Percentiles rank a stretch among this genome's conserved stretches.
Evolutionary conservation across 1,140 invertebrate genomes (phyloP).

Genomic region (Plectus sambesii): DNA sequence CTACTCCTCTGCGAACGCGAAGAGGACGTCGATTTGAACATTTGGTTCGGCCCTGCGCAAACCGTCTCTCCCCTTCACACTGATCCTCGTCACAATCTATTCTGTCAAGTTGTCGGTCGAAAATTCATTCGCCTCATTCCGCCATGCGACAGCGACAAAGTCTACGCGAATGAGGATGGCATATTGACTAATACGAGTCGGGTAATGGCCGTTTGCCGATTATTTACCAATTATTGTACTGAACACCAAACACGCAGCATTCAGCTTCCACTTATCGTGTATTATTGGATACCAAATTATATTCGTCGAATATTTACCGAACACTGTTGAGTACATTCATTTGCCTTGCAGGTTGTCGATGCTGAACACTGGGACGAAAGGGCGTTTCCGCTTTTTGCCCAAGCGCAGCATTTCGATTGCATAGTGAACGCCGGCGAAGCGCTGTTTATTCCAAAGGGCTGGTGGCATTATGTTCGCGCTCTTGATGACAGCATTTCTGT

Average conservation of each 20-base stretch:
- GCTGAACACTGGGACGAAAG: constrained; percentile 29
- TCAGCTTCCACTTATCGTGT: too few species aligned
- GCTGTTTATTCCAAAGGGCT: constrained; percentile 27
- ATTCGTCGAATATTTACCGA: background rate
- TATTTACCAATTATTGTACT: too few species aligned
- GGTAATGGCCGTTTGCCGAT: constrained; percentile 9
- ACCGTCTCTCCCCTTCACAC: constrained; percentile 88
- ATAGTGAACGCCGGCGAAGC: constrained; percentile 31
- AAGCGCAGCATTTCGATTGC: constrained; percentile 21
- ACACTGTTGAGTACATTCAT: background rate
- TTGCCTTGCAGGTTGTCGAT: constrained; percentile 25
- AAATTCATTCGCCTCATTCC: constrained; percentile 36
- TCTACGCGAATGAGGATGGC: constrained; percentile 28
- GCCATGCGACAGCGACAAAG: constrained; percentile 10
- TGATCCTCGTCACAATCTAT: constrained; percentile 87
- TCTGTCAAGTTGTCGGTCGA: constrained; percentile 39
- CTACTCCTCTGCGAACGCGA: constrained; percentile 23
- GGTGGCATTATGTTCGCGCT: constrained; percentile 28
- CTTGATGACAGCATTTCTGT: constrained; percentile 30
- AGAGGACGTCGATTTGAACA: constrained; percentile 64
- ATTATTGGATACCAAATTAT: too few species aligned
- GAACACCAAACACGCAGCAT: too few species aligned
- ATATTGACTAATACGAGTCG: constrained; percentile 27
- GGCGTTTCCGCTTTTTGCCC: constrained; percentile 29
- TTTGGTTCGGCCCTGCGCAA: constrained; percentile 86